Base-by-base conservation (phyloP, 2,797 vertebrate species). In the Tragelaphus oryx region DNA sequence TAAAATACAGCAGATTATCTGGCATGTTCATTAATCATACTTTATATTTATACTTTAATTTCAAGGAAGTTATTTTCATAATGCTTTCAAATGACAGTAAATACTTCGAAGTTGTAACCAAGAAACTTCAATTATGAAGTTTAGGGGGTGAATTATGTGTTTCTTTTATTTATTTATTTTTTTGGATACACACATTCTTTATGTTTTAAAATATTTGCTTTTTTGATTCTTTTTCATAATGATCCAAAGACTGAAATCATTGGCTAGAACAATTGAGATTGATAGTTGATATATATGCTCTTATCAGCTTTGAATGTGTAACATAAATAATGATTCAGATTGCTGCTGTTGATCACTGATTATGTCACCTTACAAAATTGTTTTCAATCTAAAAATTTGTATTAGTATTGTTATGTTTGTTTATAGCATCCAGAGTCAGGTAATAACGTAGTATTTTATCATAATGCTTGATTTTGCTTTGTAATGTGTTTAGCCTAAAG, bases 401-500 rank as follows among this genome's bases (percentile, higher is more conserved):
- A 17, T 60, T 89, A 33, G 18, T 91, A 20, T 13, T 74, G 30
- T 80, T 80, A 60, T 4, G 22, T 76, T 95, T 91, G 20, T 95
- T 94, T 93, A 18, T 96, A 60, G 26, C 33, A 60, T 65, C 17
- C 22, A 65, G 52, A 84, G 74, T 55, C 14, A n/a, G 12, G 4
- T 65, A 71, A 33, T 44, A 28, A 55, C 55, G 8, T 57, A 57
- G 1, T 80, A 37, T 87, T 91, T 93, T 82, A 11, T 91, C 14
- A 5, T 86, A 65, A 91, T 50, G 54, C 3, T 17, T 95, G 87
- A n/a, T 87, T 97, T 93, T 97, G 1, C 62, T 97, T 85, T 98
- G 96, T 93, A 71, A 60, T 97, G 6, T 94, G 87, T 30, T 1
- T 89, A 99, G 99, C 98, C 99, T 97, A 99, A 99, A 99, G 97